These are phyloP conservation scores for Acanthurus tractus DNA, from an alignment of 2,797 vertebrate genomes.

Conservation along the genomic window DNA sequence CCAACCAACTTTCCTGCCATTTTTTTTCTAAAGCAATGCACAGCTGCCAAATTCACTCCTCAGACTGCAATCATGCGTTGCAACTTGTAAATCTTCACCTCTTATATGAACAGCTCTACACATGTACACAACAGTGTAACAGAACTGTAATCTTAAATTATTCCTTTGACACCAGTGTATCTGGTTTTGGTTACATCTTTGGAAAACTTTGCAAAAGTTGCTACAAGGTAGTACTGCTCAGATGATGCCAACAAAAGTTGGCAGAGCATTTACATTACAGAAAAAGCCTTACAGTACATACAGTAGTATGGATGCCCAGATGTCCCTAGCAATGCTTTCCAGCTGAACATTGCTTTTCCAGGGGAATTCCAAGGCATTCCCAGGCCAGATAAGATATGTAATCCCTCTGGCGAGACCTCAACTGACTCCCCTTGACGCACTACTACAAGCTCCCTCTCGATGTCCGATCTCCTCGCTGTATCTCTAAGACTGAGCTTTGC, in stretches of 20 bases:
- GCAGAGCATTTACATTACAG: slow-evolving; percentile 1
- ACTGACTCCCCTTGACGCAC: no score
- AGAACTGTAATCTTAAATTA: neutral
- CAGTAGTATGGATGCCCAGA: no score
- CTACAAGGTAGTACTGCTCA: neutral
- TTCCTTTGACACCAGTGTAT: neutral
- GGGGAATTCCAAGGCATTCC: no score
- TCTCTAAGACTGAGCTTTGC: no score
- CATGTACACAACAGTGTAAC: neutral
- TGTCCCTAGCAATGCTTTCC: no score
- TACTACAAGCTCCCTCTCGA: no score
- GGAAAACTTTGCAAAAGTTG: neutral
- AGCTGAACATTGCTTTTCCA: no score
- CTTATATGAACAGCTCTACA: neutral
- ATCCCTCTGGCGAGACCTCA: no score
- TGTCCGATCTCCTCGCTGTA: no score
- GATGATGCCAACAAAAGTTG: neutral
- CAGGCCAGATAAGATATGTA: no score
- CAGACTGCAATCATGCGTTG: neutral
- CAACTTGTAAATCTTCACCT: neutral
- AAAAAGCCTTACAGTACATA: neutral
- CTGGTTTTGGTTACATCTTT: slow-evolving; percentile 1
- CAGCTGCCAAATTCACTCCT: neutral
- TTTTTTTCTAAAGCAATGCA: neutral
- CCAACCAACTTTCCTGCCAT: no score